Conservation (phyloP, 1,140 invertebrate species). For the Drosophila subobscura region DNA sequence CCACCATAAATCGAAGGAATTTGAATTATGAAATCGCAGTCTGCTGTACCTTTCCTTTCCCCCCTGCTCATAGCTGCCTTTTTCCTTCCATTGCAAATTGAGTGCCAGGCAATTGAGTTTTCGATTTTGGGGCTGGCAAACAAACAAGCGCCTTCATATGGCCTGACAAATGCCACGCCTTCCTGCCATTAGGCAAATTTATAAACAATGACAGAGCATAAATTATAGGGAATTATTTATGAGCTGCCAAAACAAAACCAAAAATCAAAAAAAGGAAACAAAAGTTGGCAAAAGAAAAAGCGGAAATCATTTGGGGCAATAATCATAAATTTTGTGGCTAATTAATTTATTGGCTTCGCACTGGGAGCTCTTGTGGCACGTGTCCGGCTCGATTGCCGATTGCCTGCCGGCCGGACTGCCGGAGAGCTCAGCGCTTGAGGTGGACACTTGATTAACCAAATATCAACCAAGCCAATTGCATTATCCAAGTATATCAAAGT, state of each 20-base stretch:
- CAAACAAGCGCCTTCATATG: constrained; percentile 57
- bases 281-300: constrained; percentile 26
- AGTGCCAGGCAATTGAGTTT: constrained; percentile 42
- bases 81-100: constrained; percentile 25
- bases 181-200: constrained; percentile 41
- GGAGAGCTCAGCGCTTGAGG: background rate
- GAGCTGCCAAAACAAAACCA: constrained; percentile 27
- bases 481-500: constrained; percentile 19
- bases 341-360: constrained; percentile 58
- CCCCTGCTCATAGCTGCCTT: background rate
- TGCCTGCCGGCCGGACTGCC: background rate
- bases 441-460: constrained; percentile 23
- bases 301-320: constrained; percentile 33
- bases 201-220: constrained; percentile 66
- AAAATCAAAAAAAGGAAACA: constrained; percentile 16
- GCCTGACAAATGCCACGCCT: constrained; percentile 46
- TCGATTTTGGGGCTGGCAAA: constrained; percentile 5
- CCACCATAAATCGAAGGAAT: constrained; percentile 49
- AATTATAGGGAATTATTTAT: constrained; percentile 66
- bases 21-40: constrained; percentile 62
- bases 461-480: constrained; percentile 31
- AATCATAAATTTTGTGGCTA: constrained; percentile 69
- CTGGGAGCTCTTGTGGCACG: constrained; percentile 12
- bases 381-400: constrained; percentile 11
- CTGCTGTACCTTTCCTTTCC: constrained; percentile 6